phyloP scores from a whole-genome alignment of 2,888 invertebrate genomes.

The Empis livida region DNA sequence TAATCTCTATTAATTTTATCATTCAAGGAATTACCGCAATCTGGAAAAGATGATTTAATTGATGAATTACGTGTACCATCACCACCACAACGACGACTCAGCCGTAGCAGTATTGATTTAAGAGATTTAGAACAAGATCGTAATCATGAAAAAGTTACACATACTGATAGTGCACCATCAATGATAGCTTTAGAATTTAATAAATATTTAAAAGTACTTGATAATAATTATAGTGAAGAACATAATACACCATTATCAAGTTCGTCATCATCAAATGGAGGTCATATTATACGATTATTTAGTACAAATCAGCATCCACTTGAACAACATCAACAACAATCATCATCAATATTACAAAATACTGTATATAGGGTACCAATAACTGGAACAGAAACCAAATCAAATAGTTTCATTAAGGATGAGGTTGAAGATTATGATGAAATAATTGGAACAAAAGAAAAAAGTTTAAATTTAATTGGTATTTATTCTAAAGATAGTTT shows the following conservation, averaged over 20 bases:
- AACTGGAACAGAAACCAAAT: not conserved
- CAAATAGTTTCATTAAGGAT: slow-evolving; percentile 13
- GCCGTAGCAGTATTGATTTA: slow-evolving; percentile 36
- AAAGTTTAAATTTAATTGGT: slow-evolving; percentile 11
- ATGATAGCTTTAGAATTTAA: slow-evolving; percentile 33
- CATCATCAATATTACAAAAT: slow-evolving; percentile 7
- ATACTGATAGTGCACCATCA: slow-evolving; percentile 36
- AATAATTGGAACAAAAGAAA: slow-evolving; percentile 10
- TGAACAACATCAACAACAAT: slow-evolving; percentile 5
- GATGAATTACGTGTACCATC: slow-evolving; percentile 35
- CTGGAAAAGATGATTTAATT: slow-evolving; percentile 30
- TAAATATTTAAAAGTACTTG: slow-evolving; percentile 14
- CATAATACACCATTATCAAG: not conserved
- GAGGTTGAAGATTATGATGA: slow-evolving; percentile 18
- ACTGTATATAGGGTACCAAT: not conserved
- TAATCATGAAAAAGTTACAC: slow-evolving; percentile 34
- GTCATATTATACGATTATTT: not conserved
- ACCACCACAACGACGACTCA: slow-evolving; percentile 34
- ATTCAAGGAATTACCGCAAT: slow-evolving; percentile 27
- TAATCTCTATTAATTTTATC: no score
- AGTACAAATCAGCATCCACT: slow-evolving; percentile 6
- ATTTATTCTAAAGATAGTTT: slow-evolving; percentile 16
- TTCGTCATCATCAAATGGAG: not conserved
- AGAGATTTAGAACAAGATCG: slow-evolving; percentile 32
- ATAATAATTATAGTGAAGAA: not conserved